Evolutionary conservation across 2,113 vertebrate genomes (phyloP).

Genomic region (Morone chrysops): DNA sequence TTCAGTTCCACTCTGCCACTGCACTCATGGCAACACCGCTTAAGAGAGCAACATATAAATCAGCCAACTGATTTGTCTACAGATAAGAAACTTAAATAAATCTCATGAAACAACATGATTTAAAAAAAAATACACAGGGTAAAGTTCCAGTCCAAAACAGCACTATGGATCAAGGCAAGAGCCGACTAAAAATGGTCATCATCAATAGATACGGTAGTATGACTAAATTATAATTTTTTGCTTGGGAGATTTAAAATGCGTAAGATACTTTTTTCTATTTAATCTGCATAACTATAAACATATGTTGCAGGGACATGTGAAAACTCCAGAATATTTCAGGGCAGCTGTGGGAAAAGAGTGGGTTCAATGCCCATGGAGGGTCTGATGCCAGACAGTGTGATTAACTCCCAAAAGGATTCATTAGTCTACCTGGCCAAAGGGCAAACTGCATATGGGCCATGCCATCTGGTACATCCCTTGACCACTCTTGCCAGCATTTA

Average conservation of each 20-base stretch:
- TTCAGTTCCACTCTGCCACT: neutral
- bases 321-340: constrained; percentile 47
- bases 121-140: neutral
- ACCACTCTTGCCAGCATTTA: constrained; percentile 72
- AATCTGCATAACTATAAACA: constrained; percentile 46
- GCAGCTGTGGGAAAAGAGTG: constrained; percentile 62
- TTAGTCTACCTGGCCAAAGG: constrained; percentile 85
- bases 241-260: constrained; percentile 25
- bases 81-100: neutral
- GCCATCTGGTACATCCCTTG: constrained; percentile 79
- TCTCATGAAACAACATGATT: neutral
- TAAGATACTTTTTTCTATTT: constrained; percentile 19
- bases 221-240: neutral
- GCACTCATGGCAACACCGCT: neutral
- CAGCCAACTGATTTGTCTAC: neutral
- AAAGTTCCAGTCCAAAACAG: neutral
- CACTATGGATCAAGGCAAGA: neutral
- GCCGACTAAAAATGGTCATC: neutral
- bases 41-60: neutral
- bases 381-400: constrained; percentile 73
- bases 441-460: constrained; percentile 77
- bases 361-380: constrained; percentile 61
- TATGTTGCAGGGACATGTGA: constrained; percentile 54
- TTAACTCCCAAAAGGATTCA: constrained; percentile 80
- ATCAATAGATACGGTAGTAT: neutral